Evolutionary conservation across 2,797 vertebrate genomes (phyloP).

Genomic region (Etheostoma perlongum): DNA sequence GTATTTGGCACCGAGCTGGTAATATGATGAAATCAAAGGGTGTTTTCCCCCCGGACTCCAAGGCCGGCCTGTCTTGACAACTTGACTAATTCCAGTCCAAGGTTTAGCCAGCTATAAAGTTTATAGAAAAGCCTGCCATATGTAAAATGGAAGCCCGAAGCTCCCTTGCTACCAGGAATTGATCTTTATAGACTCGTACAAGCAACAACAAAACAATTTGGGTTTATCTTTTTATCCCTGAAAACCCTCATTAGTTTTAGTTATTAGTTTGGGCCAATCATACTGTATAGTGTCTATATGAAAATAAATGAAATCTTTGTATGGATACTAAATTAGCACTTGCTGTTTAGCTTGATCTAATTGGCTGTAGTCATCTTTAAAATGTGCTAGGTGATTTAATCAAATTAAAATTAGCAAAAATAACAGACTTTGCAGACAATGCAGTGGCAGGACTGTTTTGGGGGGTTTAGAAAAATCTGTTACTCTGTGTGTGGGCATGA

Average conservation of each 20-base stretch:
- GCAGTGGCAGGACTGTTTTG: neutral
- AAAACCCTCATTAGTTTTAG: neutral
- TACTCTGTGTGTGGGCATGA: neutral
- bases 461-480: conserved; percentile 12
- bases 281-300: neutral
- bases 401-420: neutral
- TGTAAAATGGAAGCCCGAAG: conserved; percentile 41
- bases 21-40: conserved; percentile 69
- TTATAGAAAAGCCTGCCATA: conserved; percentile 33
- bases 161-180: conserved; percentile 23
- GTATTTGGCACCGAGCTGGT: conserved; percentile 63
- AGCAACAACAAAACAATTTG: conserved; percentile 11
- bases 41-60: conserved; percentile 52
- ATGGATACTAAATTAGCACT: neutral
- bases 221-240: conserved; percentile 1
- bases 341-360: neutral
- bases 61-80: conserved; percentile 55
- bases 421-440: neutral
- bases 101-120: conserved; percentile 56
- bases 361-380: conserved; percentile 4
- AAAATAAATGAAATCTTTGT: neutral
- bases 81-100: conserved; percentile 64
- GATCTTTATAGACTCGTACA: conserved; percentile 35
- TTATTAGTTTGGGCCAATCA: neutral
- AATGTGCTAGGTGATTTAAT: neutral